phyloP scores from a whole-genome alignment of 2,797 vertebrate species.

The Thalassophryne amazonica region DNA sequence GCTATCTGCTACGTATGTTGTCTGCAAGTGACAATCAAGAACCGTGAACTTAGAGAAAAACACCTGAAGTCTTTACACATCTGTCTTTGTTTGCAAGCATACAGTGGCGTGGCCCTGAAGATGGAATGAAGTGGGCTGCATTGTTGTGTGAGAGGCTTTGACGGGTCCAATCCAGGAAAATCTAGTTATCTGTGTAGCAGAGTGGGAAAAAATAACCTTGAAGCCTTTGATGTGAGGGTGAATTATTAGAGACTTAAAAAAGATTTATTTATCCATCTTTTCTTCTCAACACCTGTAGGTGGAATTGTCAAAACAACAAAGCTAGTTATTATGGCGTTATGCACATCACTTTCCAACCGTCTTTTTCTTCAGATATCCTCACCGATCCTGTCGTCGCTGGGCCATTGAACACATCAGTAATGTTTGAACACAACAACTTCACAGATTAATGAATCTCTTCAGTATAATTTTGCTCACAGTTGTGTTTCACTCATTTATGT shows the following conservation, averaged over 20 bases:
- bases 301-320: constrained; percentile 65
- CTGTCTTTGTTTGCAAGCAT: no score
- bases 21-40: no score
- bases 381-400: constrained; percentile 39
- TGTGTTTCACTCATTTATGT: constrained; percentile 14
- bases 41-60: no score
- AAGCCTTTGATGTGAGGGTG: constrained; percentile 44
- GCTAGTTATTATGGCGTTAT: constrained; percentile 51
- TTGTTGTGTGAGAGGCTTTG: constrained; percentile 18
- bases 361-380: constrained; percentile 19
- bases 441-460: no score
- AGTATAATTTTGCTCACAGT: no score
- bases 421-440: constrained; percentile 8
- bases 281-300: constrained; percentile 39
- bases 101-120: no score
- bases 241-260: constrained; percentile 58
- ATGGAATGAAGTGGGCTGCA: constrained; percentile 22
- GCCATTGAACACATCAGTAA: constrained; percentile 17
- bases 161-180: constrained; percentile 47
- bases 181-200: constrained; percentile 39
- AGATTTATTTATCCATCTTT: constrained; percentile 42
- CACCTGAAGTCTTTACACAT: no score
- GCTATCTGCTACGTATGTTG: no score
- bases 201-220: constrained; percentile 39
- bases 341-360: constrained; percentile 27